Percentiles rank a stretch among this genome's conserved stretches.
Evolutionary conservation across 2,888 invertebrate genomes (phyloP).

Genomic region (Ennomos erosarius): DNA sequence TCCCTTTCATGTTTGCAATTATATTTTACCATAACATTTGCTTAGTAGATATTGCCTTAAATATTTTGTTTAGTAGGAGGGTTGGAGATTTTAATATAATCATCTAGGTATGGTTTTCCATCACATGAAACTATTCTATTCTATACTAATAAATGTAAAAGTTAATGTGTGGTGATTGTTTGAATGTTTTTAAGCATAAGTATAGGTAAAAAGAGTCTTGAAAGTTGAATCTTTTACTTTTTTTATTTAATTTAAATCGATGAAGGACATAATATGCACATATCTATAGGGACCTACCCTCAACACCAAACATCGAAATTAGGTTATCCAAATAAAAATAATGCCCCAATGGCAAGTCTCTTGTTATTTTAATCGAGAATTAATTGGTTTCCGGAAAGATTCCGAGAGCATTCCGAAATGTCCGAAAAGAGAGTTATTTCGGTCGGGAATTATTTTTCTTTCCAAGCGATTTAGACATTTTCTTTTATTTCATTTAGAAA

Average conservation of each 20-base stretch:
- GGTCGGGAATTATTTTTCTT: conserved; percentile 27
- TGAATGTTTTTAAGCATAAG: no score
- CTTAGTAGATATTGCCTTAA: background rate
- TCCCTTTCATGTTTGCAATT: conserved; percentile 7
- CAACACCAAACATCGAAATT: conserved; percentile 1
- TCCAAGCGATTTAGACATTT: conserved; percentile 24
- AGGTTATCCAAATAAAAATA: background rate
- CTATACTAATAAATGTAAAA: no score
- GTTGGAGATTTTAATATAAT: no score
- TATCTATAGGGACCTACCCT: background rate
- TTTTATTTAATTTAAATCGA: no score
- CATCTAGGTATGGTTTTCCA: no score
- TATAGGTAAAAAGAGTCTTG: no score
- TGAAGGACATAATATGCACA: background rate
- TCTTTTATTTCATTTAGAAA: conserved; percentile 14
- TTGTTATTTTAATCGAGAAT: conserved; percentile 32
- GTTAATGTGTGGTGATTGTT: no score
- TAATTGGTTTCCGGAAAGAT: conserved; percentile 30
- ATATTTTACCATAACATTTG: background rate
- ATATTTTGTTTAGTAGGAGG: no score
- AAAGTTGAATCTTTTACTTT: no score
- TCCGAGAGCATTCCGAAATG: conserved; percentile 24
- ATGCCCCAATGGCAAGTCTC: background rate
- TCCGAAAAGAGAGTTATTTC: conserved; percentile 29
- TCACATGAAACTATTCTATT: no score